phyloP scores from a whole-genome alignment of 2,113 vertebrate genomes.

The human (Homo sapiens) region GRCh38 chr3:126672001-126672500 shows the following conservation, averaged over 20 bases:
- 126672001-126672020: background rate
- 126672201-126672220: slow-evolving; percentile 61
- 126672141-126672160: slow-evolving; percentile 90
- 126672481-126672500: slow-evolving; percentile 78
- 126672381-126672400: background rate
- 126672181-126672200: slow-evolving; percentile 70
- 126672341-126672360: slow-evolving; percentile 78
- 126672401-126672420: slow-evolving; percentile 64
- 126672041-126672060: background rate
- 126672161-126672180: slow-evolving; percentile 94
- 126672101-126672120: slow-evolving; percentile 81
- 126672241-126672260: slow-evolving; percentile 75
- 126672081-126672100: fast-evolving
- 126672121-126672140: slow-evolving; percentile 86
- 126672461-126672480: slow-evolving; percentile 78
- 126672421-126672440: slow-evolving; percentile 8
- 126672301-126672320: slow-evolving; percentile 66
- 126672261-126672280: slow-evolving; percentile 69
- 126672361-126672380: slow-evolving; percentile 85
- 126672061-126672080: background rate
- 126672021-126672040: background rate
- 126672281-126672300: slow-evolving; percentile 23
- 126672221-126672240: slow-evolving; percentile 27
- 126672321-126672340: slow-evolving; percentile 72
- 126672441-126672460: slow-evolving; percentile 36